These are phyloP conservation scores for Hemiscyllium ocellatum DNA, from an alignment of 2,113 vertebrate species.

Conservation along the genomic window DNA sequence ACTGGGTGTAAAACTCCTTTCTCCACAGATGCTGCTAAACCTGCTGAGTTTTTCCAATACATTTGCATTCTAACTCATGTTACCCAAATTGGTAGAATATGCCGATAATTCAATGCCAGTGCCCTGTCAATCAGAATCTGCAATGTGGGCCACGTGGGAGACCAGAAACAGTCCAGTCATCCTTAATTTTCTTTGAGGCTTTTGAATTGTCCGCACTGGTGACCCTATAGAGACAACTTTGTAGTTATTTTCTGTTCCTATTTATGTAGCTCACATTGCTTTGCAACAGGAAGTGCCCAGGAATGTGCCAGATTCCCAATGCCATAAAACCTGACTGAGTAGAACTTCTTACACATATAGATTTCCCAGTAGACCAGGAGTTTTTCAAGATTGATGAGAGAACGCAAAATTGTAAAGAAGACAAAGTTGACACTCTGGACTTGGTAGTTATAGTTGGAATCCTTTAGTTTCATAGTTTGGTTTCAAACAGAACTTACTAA, in stretches of 20 bases:
- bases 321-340: conserved; percentile 91
- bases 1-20: too few species aligned
- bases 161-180: too few species aligned
- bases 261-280: neutral
- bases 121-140: too few species aligned
- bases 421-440: conserved; percentile 48
- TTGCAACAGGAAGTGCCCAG: neutral
- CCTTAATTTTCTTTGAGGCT: too few species aligned
- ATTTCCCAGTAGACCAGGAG: conserved; percentile 78
- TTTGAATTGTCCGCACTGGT: too few species aligned
- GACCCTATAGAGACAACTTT: too few species aligned
- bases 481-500: conserved; percentile 73
- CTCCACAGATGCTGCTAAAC: too few species aligned
- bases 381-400: conserved; percentile 83
- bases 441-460: conserved; percentile 54
- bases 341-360: conserved; percentile 84
- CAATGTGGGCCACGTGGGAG: too few species aligned
- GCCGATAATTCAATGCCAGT: too few species aligned
- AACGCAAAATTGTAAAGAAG: conserved; percentile 71
- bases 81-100: too few species aligned
- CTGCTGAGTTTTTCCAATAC: too few species aligned
- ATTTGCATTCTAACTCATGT: too few species aligned
- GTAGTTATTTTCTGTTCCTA: neutral
- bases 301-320: conserved; percentile 77
- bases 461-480: conserved; percentile 71